Evolutionary conservation across 2,113 vertebrate species (phyloP), one percentile per base, ranked within the genome.

Genomic region (Anthoscopus minutus): DNA sequence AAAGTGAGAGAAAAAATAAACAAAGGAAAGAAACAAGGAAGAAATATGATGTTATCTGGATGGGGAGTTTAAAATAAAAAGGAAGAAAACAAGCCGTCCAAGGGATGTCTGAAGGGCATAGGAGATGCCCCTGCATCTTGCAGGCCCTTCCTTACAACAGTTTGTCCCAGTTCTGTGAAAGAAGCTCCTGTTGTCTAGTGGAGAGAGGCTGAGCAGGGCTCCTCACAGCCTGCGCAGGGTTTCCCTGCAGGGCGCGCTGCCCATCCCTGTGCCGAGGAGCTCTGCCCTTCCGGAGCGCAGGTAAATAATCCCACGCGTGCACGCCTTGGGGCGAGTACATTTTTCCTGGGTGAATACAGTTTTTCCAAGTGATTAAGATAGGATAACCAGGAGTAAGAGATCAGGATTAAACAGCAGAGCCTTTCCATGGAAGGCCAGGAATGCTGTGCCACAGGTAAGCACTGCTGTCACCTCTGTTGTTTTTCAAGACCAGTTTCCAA

Each of bases 311-410:
- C 82, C 72, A 86, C 2, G 3, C 30, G 33, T 4, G 7, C 58
- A 83, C 47, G n/a, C 88, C 67, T 47, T 88, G 80, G 47, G 47
- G 58, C 8, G 0, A 90, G 71, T 58, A 73, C 71, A 70, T 83
- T 94, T 93, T 90, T 96, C 58, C 78, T 17, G 66, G 37, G 27
- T 88, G 88, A 94, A 87, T 61, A 86, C 58, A 93, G 22, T 40
- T 93, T 96, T 94, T 80, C 81, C 90, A 67, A 65, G 44, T 51
- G 35, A 93, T 76, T 24, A 24, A 87, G 67, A 70, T 40, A 82
- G n/a, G 61, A 57, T 79, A 87, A 92, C 23, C 10, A 67, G 54
- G 37, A 73, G 33, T 69, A 66, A 58, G 66, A 80, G 30, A 44
- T 8, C 27, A 65, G 54, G n/a, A 53, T 69, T 42, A 38, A 54